Evolutionary conservation across 2,888 invertebrate species (phyloP).

Genomic region (Exocentrus adspersus): DNA sequence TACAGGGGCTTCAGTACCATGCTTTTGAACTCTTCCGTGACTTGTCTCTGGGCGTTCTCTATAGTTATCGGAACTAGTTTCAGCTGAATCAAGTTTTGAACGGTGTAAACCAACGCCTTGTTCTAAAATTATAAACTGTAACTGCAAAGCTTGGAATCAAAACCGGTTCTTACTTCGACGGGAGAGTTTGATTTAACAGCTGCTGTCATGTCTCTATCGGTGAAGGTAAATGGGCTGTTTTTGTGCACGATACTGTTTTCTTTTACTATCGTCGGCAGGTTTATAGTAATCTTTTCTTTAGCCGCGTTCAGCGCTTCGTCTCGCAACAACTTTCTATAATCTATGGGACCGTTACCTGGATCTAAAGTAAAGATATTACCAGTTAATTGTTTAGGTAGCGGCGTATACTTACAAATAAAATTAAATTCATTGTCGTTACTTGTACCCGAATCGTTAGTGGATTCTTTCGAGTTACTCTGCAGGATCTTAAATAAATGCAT

Average conservation of each 20-base stretch:
- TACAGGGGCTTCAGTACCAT: constrained; percentile 65
- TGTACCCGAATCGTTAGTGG: constrained; percentile 38
- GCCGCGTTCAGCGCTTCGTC: constrained; percentile 52
- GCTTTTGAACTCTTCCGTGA: constrained; percentile 66
- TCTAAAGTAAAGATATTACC: constrained; percentile 39
- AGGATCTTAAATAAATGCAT: constrained; percentile 72
- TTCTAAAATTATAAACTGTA: constrained; percentile 42
- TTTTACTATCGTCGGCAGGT: constrained; percentile 61
- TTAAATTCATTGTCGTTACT: constrained; percentile 47
- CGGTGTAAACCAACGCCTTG: constrained; percentile 55
- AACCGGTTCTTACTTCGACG: constrained; percentile 42
- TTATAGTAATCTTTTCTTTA: constrained; percentile 59
- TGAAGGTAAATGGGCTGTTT: constrained; percentile 62
- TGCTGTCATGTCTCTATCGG: constrained; percentile 63
- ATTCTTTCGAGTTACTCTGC: constrained; percentile 36
- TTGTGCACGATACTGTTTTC: constrained; percentile 62
- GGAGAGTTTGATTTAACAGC: constrained; percentile 59
- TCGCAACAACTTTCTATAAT: constrained; percentile 57
- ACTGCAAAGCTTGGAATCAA: neutral
- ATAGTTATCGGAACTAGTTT: constrained; percentile 62
- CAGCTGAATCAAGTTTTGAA: constrained; percentile 65
- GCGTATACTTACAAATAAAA: constrained; percentile 54
- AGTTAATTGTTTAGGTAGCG: neutral
- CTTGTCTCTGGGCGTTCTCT: constrained; percentile 60
- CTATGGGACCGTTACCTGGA: constrained; percentile 38